Evolutionary conservation across 2,797 vertebrate genomes (phyloP), one percentile per base, ranked within the genome.

Genomic region (Liparis tanakae): DNA sequence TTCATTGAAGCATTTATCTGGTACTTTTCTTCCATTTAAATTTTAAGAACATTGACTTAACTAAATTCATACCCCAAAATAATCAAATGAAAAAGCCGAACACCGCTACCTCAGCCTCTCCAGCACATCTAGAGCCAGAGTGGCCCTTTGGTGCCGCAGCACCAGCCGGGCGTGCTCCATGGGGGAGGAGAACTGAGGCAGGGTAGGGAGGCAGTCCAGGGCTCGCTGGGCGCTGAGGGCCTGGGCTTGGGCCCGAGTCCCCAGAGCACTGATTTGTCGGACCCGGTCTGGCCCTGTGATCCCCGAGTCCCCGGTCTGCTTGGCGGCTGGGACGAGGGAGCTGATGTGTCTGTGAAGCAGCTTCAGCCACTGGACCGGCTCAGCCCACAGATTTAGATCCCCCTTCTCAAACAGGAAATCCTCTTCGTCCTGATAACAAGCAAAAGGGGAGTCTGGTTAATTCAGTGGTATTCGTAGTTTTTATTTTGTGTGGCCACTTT

Each of bases 331-430:
- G 65, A 91, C 1, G 10, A 98, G 94, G 69, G 82, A 60, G 53
- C 70, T 43, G 56, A 99, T 91, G 80, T 97, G 95, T 72, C 82
- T 70, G 84, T 91, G 92, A 6, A 98, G 95, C 65, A 95, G 88
- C 74, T 89, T 90, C 66, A 95, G 92, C 48, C 95, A 95, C 78
- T 94, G 94, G 67, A 97, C 78, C 15, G 95, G 94, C 93, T 99
- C 97, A 0, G 94, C 97, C 97, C 97, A 99, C 80, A 99, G 95
- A 89, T 98, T 99, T 72, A 95, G 88, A 68, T 98, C 95, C 0
- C 95, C 95, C 90, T 98, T 99, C 86, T 98, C 97, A 79, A 99
- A 99, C 72, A 98, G 91, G 84, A 95, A 94, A 78, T 98, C 96
- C 0, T 96, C 96, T 78, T 96, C 96, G 57, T 95, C 95, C 97